phyloP scores from a whole-genome alignment of 2,888 invertebrate genomes.

The Cylindroiulus punctatus region DNA sequence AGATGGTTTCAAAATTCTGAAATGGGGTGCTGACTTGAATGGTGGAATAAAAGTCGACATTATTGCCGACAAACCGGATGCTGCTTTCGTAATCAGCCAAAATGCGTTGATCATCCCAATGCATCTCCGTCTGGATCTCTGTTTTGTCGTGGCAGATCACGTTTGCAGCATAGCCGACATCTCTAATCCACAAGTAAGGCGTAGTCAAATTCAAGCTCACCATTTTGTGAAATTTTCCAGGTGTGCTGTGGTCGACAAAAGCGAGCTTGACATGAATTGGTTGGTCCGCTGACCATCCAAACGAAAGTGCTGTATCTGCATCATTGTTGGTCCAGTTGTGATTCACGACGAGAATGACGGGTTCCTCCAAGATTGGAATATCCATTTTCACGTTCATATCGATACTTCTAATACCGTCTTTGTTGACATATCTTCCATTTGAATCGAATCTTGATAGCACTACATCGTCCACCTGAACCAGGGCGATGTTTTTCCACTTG shows the following conservation, averaged over 20 bases:
- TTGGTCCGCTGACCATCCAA: slow-evolving; percentile 35
- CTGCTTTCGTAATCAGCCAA: slow-evolving; percentile 37
- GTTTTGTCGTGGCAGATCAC: slow-evolving; percentile 50
- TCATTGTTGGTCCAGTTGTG: neutral
- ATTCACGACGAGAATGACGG: neutral
- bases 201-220: slow-evolving; percentile 42
- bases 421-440: neutral
- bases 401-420: slow-evolving; percentile 6
- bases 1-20: slow-evolving; percentile 50
- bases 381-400: slow-evolving; percentile 21
- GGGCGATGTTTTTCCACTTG: slow-evolving; percentile 40
- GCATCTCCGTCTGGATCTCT: slow-evolving; percentile 10
- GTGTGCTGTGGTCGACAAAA: neutral
- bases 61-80: neutral
- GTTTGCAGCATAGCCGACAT: slow-evolving; percentile 51
- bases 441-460: neutral
- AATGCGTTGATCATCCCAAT: slow-evolving; percentile 25
- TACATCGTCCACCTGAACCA: neutral
- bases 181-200: slow-evolving; percentile 52
- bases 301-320: neutral
- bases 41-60: slow-evolving; percentile 50
- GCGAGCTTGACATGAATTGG: neutral
- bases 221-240: neutral
- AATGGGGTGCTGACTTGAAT: slow-evolving; percentile 56
- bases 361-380: neutral